A percentile compares a stretch with the other conserved stretches of the same genome.
These are phyloP conservation scores for Anoplius nigerrimus DNA, from an alignment of 2,888 invertebrate genomes.

Conservation along the genomic window DNA sequence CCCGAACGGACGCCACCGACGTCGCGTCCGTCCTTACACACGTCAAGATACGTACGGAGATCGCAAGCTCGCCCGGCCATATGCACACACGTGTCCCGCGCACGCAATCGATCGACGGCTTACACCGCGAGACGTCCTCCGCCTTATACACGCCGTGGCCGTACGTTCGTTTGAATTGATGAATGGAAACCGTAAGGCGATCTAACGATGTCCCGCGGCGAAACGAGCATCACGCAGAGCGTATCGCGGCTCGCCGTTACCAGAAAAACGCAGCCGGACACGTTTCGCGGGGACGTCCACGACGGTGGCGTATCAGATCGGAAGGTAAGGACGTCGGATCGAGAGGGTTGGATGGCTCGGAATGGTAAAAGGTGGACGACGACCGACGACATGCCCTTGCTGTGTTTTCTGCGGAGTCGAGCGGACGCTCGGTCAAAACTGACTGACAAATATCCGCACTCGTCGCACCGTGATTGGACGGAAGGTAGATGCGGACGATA, in stretches of 20 bases:
- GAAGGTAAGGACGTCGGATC: neutral
- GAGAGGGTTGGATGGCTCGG: neutral
- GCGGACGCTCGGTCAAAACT: no score
- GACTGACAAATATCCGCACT: no score
- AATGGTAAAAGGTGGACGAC: neutral
- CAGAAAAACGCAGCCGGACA: constrained; percentile 18
- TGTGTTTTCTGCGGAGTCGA: neutral
- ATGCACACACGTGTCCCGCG: neutral
- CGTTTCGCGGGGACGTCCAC: constrained; percentile 22
- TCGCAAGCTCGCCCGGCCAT: neutral
- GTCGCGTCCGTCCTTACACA: no score
- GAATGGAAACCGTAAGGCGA: constrained; percentile 31
- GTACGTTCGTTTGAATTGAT: constrained; percentile 30
- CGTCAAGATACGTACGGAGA: neutral
- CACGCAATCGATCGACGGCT: constrained; percentile 1
- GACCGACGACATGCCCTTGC: neutral
- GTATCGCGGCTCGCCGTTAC: constrained; percentile 14
- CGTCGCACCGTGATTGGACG: no score
- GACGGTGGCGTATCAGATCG: constrained; percentile 28
- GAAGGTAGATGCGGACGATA: no score
- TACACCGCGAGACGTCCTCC: constrained; percentile 1
- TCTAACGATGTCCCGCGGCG: constrained; percentile 19
- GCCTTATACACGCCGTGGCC: neutral
- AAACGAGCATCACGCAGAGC: constrained; percentile 1
- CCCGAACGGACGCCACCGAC: no score